Percentiles rank a stretch among this genome's conserved stretches.
These are phyloP conservation scores for Xestia rhomboidea DNA, from an alignment of 2,888 invertebrate genomes.

Conservation along the genomic window DNA sequence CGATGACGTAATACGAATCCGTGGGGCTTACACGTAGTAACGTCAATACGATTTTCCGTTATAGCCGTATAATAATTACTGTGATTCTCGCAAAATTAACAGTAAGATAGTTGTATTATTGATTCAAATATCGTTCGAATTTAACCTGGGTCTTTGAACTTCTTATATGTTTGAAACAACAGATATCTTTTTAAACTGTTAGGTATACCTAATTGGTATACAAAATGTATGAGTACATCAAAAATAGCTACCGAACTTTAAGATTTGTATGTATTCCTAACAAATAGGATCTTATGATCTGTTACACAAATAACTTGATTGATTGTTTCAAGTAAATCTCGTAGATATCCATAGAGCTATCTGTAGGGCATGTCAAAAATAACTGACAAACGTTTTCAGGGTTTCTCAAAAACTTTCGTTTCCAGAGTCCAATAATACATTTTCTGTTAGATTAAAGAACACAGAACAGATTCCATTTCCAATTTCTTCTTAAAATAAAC, in stretches of 20 bases:
- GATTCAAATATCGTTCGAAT: not conserved
- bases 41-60: not conserved
- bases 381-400: not conserved
- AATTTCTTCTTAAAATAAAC: constrained; percentile 16
- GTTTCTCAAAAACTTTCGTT: not conserved
- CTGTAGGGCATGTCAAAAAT: not conserved
- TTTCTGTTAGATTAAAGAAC: not conserved
- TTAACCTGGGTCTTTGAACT: no score
- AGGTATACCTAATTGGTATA: no score
- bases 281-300: no score
- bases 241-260: no score
- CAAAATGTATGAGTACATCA: no score
- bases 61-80: not conserved
- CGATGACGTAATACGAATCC: not conserved
- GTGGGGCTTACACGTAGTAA: not conserved
- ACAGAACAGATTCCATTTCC: not conserved
- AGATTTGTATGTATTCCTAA: no score
- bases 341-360: not conserved
- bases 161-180: no score
- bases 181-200: no score
- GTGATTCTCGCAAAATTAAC: not conserved
- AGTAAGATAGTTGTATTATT: not conserved
- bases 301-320: no score
- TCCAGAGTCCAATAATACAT: not conserved
- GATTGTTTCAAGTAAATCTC: not conserved